phyloP scores from a whole-genome alignment of 2,797 vertebrate genomes.

The Erethizon dorsatum region DNA sequence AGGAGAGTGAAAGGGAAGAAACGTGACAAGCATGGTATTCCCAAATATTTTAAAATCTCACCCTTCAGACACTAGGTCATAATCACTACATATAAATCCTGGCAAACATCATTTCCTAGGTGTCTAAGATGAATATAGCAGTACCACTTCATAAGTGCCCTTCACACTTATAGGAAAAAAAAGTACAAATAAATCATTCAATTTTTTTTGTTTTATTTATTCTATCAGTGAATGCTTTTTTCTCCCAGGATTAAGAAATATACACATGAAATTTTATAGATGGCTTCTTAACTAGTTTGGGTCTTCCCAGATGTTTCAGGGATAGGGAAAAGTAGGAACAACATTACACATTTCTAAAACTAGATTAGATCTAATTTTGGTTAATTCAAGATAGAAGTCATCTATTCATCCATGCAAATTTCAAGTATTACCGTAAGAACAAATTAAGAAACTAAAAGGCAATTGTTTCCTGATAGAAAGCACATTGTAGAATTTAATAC shows the following conservation, averaged over 20 bases:
- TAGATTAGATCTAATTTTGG: background rate
- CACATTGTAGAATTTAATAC: conserved; percentile 53
- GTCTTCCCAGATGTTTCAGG: background rate
- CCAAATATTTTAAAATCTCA: background rate
- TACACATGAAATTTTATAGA: background rate
- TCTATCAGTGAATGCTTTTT: background rate
- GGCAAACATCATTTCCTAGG: background rate
- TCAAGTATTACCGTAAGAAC: conserved; percentile 22
- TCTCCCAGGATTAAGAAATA: background rate
- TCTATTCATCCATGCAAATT: background rate
- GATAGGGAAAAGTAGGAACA: background rate
- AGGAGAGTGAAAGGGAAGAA: background rate
- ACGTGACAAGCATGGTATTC: background rate
- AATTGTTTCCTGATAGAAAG: background rate
- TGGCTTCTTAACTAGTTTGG: background rate
- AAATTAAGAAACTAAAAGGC: background rate
- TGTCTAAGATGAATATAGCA: background rate
- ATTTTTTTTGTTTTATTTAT: background rate
- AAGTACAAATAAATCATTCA: background rate
- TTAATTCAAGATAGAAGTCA: background rate
- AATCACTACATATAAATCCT: background rate
- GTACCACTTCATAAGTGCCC: background rate
- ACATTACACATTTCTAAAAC: background rate
- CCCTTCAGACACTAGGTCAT: background rate
- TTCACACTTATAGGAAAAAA: background rate